phyloP scores from a whole-genome alignment of 2,113 vertebrate genomes.

The Mohoua ochrocephala region DNA sequence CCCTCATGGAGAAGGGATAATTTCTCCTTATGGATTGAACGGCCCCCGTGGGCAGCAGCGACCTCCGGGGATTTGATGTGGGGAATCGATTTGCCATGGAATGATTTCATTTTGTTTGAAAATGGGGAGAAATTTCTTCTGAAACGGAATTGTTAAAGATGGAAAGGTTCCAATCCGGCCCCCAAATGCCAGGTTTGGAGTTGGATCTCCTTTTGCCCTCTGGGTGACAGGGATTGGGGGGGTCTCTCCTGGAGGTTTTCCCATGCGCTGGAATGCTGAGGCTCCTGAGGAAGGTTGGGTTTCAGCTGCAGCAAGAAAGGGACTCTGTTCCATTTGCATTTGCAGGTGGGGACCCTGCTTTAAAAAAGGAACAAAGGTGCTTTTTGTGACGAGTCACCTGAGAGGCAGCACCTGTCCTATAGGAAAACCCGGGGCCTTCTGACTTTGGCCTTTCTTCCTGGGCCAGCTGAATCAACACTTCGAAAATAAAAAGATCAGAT shows the following conservation, averaged over 20 bases:
- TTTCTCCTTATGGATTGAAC: not conserved
- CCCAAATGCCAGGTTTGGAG: not conserved
- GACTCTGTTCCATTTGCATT: not conserved
- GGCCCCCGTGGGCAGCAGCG: accelerated
- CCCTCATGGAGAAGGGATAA: not conserved
- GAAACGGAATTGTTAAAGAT: not conserved
- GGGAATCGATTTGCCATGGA: not conserved
- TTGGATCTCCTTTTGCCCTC: not conserved
- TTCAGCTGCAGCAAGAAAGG: constrained; percentile 27
- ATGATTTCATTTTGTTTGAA: not conserved
- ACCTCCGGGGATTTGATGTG: not conserved
- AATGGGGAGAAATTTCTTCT: not conserved
- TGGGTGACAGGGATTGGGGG: not conserved
- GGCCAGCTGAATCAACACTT: not conserved
- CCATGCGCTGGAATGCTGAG: not conserved
- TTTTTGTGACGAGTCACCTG: constrained; percentile 23
- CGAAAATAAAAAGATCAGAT: not conserved
- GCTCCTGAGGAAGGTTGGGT: not conserved
- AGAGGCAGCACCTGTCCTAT: not conserved
- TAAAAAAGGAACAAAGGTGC: constrained; percentile 45
- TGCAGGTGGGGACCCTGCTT: not conserved
- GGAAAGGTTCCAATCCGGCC: not conserved
- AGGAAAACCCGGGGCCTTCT: not conserved
- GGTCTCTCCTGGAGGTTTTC: not conserved
- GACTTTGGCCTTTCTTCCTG: not conserved